Evolutionary conservation across 2,888 invertebrate species (phyloP).

Genomic region (Andricus quercusramuli): DNA sequence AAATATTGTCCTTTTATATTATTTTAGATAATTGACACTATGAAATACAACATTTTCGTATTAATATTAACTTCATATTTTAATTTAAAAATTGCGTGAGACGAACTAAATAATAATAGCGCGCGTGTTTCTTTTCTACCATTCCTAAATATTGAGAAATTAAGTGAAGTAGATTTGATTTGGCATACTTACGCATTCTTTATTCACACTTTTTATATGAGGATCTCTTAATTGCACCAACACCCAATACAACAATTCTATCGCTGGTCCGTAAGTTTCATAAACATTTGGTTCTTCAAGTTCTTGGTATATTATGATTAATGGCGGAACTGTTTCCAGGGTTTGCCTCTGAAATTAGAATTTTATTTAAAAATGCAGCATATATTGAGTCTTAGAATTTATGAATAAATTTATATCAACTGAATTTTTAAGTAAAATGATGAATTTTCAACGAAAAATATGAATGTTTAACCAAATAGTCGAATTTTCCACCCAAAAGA

Average conservation of each 20-base stretch:
- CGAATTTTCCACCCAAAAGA: no score
- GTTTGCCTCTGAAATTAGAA: slow-evolving; percentile 79
- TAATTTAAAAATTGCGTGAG: no score
- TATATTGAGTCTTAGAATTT: not conserved
- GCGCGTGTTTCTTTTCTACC: no score
- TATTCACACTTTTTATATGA: slow-evolving; percentile 80
- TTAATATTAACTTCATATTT: no score
- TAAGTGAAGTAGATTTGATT: not conserved
- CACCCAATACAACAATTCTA: slow-evolving; percentile 85
- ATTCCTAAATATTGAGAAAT: no score
- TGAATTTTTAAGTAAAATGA: no score
- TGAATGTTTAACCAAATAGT: no score
- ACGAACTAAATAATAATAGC: no score
- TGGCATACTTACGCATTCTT: slow-evolving; percentile 79
- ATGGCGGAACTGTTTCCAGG: slow-evolving; percentile 81
- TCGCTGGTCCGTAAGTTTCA: slow-evolving; percentile 79
- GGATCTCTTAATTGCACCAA: slow-evolving; percentile 83
- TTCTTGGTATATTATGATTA: slow-evolving; percentile 80
- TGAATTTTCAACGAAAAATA: no score
- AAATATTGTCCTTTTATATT: no score
- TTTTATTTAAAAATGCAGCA: slow-evolving; percentile 14
- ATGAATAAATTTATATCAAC: not conserved
- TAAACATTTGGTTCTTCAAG: slow-evolving; percentile 76
- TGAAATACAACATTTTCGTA: no score
- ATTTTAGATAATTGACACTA: no score